These are phyloP conservation scores for Parambassis ranga DNA, from an alignment of 2,797 vertebrate genomes.

Conservation along the genomic window DNA sequence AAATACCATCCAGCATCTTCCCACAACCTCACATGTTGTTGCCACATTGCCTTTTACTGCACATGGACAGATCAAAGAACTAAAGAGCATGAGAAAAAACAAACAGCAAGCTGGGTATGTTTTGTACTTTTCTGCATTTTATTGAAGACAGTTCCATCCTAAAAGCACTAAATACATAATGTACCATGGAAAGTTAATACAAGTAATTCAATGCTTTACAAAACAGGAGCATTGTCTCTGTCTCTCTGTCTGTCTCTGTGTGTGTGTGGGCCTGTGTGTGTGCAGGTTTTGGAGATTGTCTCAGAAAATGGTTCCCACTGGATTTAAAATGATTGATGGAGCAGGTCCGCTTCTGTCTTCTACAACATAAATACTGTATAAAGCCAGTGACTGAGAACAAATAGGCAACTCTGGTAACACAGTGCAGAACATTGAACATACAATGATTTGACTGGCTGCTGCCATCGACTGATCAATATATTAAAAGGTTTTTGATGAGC, in stretches of 20 bases:
- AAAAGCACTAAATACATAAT: constrained; percentile 3
- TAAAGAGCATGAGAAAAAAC: background rate
- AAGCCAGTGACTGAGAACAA: background rate
- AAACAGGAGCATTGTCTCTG: too few relatives aligned
- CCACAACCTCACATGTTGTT: too few relatives aligned
- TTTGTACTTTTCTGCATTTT: constrained; percentile 20
- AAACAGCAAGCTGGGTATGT: background rate
- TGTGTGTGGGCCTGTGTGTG: too few relatives aligned
- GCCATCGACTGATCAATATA: background rate
- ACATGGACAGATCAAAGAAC: too few relatives aligned
- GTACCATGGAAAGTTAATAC: background rate
- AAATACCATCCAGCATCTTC: too few relatives aligned
- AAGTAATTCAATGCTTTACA: too few relatives aligned
- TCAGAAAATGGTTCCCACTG: background rate
- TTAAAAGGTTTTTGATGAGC: background rate
- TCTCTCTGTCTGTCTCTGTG: too few relatives aligned
- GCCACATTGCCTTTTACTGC: too few relatives aligned
- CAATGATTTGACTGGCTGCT: background rate
- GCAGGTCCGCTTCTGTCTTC: background rate
- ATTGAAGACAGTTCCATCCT: background rate
- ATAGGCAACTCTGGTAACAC: background rate
- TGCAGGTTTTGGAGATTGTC: background rate
- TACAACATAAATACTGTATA: background rate
- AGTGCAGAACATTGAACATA: background rate
- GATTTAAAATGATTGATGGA: background rate